Evolutionary conservation across 2,888 invertebrate species (phyloP).

Genomic region (Caenorhabditis japonica): DNA sequence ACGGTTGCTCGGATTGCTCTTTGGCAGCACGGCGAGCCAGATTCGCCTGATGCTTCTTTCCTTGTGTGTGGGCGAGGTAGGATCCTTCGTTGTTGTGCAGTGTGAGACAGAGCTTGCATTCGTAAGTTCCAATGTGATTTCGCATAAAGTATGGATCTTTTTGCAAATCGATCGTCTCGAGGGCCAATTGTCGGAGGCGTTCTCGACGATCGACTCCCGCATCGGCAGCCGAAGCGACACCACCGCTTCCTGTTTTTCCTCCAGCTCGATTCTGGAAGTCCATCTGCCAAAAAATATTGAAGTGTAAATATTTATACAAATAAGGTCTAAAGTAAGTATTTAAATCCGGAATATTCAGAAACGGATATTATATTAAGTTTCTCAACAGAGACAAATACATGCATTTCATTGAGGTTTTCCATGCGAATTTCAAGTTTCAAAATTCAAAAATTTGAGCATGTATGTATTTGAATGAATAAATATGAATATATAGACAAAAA

Average conservation of each 20-base stretch:
- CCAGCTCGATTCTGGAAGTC: conserved; percentile 99
- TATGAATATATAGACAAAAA: too few species aligned
- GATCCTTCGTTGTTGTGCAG: conserved; percentile 94
- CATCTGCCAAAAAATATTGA: conserved; percentile 81
- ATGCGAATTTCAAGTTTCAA: too few species aligned
- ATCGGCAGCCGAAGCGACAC: conserved; percentile 98
- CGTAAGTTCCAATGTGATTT: conserved; percentile 97
- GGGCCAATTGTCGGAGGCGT: conserved; percentile 88
- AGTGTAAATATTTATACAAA: neutral
- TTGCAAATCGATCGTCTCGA: conserved; percentile 97
- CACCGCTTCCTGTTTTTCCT: conserved; percentile 98
- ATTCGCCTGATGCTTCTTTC: conserved; percentile 98
- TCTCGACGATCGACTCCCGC: conserved; percentile 89
- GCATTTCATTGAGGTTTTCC: too few species aligned
- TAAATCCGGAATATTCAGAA: neutral
- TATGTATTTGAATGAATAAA: too few species aligned
- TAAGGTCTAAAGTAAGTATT: neutral
- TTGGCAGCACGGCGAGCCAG: conserved; percentile 96
- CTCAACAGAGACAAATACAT: too few species aligned
- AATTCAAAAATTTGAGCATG: too few species aligned
- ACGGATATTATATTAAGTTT: too few species aligned
- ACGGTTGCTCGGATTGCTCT: conserved; percentile 88
- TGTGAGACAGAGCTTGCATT: conserved; percentile 97
- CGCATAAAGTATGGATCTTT: conserved; percentile 99
- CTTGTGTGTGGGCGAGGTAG: conserved; percentile 96